A percentile compares a stretch with the other conserved stretches of the same genome.
phyloP scores from a whole-genome alignment of 2,113 vertebrate genomes.

The Tetrax tetrax region DNA sequence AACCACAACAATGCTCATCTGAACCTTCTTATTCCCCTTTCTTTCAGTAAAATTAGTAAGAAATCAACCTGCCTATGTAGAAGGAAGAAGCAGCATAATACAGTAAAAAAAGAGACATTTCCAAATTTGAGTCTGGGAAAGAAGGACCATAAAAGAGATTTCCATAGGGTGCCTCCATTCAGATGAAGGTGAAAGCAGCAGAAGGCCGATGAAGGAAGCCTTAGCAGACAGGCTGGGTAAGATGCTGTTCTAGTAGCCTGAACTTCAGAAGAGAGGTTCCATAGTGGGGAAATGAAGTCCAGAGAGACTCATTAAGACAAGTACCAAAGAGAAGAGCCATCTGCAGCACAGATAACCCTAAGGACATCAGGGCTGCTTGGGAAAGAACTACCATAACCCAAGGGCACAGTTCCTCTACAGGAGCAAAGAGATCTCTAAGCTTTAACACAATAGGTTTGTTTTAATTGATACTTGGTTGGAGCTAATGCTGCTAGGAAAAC shows the following conservation, averaged over 20 bases:
- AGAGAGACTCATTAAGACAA: conserved; percentile 57
- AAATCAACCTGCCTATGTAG: neutral
- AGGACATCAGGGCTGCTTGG: conserved; percentile 23
- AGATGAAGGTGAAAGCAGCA: neutral
- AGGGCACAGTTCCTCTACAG: neutral
- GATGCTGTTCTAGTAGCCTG: neutral
- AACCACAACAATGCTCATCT: neutral
- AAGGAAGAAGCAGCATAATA: neutral
- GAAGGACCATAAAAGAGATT: neutral
- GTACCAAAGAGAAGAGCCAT: conserved; percentile 28
- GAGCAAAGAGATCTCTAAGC: neutral
- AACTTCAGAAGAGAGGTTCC: neutral
- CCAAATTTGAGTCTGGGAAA: neutral
- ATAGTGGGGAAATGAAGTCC: conserved; percentile 21
- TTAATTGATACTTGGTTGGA: neutral
- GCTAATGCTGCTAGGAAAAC: neutral
- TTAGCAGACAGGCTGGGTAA: neutral
- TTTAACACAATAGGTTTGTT: neutral
- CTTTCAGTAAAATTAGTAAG: neutral
- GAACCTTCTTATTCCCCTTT: neutral
- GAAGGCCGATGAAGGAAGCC: neutral
- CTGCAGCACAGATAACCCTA: conserved; percentile 36
- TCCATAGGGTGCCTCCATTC: neutral
- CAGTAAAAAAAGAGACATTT: neutral
- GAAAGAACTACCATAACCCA: conserved; percentile 12